phyloP scores from a whole-genome alignment of 2,113 vertebrate genomes.

The Furnarius figulus region DNA sequence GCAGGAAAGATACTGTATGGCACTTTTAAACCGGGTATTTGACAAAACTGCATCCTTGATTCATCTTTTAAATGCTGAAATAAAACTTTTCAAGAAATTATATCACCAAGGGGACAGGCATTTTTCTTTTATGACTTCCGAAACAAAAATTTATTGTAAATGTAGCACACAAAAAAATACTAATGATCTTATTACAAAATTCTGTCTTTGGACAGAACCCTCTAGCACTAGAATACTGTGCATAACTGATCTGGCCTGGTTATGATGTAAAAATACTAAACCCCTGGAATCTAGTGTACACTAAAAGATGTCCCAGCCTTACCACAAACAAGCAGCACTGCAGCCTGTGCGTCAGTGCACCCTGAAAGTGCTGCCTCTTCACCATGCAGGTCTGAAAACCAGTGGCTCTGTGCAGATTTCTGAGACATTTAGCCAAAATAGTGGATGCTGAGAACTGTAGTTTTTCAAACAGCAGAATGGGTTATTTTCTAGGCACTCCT shows the following conservation, averaged over 20 bases:
- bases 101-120: not conserved
- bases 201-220: not conserved
- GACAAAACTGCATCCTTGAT: not conserved
- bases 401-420: not conserved
- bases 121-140: not conserved
- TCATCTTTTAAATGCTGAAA: not conserved
- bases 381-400: rapidly evolving
- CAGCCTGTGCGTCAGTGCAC: not conserved
- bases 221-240: not conserved
- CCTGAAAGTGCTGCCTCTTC: not conserved
- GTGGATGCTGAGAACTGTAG: not conserved
- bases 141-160: not conserved
- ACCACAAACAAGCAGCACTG: not conserved
- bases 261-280: not conserved
- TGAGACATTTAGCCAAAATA: not conserved
- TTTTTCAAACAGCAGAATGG: not conserved
- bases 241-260: not conserved
- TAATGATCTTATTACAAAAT: not conserved
- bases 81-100: not conserved
- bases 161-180: not conserved
- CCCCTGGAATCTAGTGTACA: too few relatives aligned
- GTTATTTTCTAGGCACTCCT: not conserved
- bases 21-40: not conserved
- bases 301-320: not conserved
- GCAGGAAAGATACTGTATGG: rapidly evolving